Percentiles rank a stretch among this genome's conserved stretches.
These are phyloP conservation scores for Panurus biarmicus DNA, from an alignment of 2,113 vertebrate genomes.

Conservation along the genomic window DNA sequence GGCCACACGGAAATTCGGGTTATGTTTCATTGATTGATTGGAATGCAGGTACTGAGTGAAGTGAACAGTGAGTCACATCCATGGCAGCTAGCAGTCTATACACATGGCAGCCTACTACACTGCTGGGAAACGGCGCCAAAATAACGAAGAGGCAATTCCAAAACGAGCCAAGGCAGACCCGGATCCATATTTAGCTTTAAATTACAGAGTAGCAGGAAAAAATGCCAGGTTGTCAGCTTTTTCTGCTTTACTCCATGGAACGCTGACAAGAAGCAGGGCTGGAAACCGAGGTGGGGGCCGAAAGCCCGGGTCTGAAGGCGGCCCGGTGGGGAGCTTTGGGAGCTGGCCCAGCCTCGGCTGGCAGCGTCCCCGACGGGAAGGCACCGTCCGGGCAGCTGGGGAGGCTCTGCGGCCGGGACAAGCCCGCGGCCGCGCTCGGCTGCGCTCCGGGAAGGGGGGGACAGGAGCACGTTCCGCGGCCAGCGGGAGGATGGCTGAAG, in stretches of 20 bases:
- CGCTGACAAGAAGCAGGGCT: neutral
- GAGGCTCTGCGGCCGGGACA: neutral
- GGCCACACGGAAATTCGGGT: accelerated
- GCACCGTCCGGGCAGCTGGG: accelerated
- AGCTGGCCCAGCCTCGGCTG: neutral
- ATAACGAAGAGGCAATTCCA: neutral
- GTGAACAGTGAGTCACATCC: neutral
- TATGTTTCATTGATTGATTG: neutral
- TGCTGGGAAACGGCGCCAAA: neutral
- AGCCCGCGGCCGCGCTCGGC: neutral
- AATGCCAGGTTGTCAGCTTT: neutral
- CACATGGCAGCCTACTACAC: neutral
- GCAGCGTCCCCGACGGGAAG: too few relatives aligned
- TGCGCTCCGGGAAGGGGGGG: neutral
- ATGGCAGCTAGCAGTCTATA: neutral
- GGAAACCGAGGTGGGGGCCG: neutral
- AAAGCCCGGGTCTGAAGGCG: accelerated
- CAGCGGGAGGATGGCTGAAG: neutral
- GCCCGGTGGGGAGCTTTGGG: neutral
- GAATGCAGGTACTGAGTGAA: neutral
- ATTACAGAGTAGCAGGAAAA: neutral
- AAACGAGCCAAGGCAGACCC: neutral
- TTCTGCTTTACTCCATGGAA: neutral
- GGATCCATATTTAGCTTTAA: neutral
- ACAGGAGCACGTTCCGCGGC: neutral